Evolutionary conservation across 1,140 invertebrate genomes (phyloP).

Genomic region (Laupala kohalensis): DNA sequence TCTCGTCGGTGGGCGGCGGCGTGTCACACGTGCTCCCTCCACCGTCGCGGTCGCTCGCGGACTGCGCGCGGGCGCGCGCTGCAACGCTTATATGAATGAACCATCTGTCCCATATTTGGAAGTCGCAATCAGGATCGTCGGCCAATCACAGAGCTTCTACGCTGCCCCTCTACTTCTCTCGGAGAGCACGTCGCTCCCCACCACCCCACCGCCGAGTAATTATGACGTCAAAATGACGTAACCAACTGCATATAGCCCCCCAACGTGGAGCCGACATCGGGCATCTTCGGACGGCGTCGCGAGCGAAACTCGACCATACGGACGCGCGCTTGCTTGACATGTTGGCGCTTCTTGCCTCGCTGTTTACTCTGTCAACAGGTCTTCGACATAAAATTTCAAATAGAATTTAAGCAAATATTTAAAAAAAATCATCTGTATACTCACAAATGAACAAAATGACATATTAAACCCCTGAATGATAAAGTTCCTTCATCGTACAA

Average conservation of each 20-base stretch:
- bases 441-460: too few relatives aligned
- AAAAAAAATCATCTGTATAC: too few relatives aligned
- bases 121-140: slow-evolving; percentile 31
- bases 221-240: slow-evolving; percentile 15
- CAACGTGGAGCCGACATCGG: not conserved
- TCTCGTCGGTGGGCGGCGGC: not conserved
- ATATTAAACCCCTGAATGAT: too few relatives aligned
- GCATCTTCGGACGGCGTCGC: not conserved
- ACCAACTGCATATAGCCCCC: slow-evolving; percentile 13
- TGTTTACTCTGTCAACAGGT: not conserved
- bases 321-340: too few relatives aligned
- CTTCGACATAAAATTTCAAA: too few relatives aligned
- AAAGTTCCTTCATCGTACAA: too few relatives aligned
- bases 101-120: slow-evolving; percentile 42
- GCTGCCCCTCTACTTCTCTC: slow-evolving; percentile 3
- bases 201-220: slow-evolving; percentile 9
- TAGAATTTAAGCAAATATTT: too few relatives aligned
- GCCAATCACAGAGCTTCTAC: slow-evolving; percentile 37
- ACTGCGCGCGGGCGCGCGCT: slow-evolving; percentile 35
- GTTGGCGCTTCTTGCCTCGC: not conserved
- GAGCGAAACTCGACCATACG: slow-evolving; percentile 1
- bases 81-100: slow-evolving; percentile 51
- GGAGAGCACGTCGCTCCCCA: not conserved
- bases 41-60: slow-evolving; percentile 18
- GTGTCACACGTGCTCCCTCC: not conserved